Conservation (phyloP, 2,113 vertebrate species). For the Anarhynchus alexandrinus region DNA sequence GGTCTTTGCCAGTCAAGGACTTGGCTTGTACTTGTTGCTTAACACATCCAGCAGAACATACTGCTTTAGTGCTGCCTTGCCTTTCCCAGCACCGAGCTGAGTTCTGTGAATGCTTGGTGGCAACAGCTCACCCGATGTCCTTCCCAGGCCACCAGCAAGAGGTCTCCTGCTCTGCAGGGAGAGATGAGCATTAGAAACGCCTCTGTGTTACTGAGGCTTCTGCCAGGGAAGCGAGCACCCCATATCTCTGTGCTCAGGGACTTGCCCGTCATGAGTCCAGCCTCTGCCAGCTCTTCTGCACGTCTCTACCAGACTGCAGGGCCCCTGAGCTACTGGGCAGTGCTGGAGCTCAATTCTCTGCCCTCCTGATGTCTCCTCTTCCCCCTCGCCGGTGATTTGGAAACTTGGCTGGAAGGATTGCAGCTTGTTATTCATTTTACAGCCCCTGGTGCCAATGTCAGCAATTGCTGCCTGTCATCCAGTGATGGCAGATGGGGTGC, state of each 20-base stretch:
- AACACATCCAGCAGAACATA: not conserved
- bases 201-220: not conserved
- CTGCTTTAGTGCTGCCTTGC: not conserved
- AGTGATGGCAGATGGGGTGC: not conserved
- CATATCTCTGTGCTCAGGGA: not conserved
- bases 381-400: not conserved
- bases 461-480: not conserved
- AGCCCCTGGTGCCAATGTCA: not conserved
- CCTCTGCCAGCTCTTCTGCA: not conserved
- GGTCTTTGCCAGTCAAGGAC: not conserved
- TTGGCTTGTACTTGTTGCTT: not conserved
- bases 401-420: not conserved
- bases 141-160: not conserved
- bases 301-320: not conserved
- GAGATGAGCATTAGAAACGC: rapidly evolving
- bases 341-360: not conserved
- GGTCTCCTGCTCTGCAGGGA: not conserved
- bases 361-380: not conserved
- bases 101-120: not conserved
- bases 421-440: not conserved
- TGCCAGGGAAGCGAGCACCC: not conserved
- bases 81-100: not conserved
- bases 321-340: not conserved
- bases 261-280: not conserved
- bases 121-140: rapidly evolving